Percentiles rank a stretch among this genome's conserved stretches.
These are phyloP conservation scores for Desmodus rotundus DNA, from an alignment of 2,113 vertebrate genomes.

Conservation along the genomic window DNA sequence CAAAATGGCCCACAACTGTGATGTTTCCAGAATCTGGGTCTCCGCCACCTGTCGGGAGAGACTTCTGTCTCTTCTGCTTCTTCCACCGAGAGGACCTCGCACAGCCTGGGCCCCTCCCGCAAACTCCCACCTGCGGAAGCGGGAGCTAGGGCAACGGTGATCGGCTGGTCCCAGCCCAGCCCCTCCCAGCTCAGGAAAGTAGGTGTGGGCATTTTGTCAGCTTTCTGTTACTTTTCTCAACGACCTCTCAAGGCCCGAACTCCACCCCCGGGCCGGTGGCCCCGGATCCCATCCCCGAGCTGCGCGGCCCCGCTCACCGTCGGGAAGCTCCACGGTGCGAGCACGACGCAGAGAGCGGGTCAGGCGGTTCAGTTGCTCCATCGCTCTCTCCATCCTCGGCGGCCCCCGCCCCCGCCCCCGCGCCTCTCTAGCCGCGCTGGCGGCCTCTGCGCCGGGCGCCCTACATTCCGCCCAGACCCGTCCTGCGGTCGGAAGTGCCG, in stretches of 20 bases:
- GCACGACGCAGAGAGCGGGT: constrained; percentile 96
- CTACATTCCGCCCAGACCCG: constrained; percentile 60
- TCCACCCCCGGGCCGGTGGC: constrained; percentile 5
- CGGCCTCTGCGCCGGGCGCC: not conserved
- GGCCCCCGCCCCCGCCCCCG: constrained; percentile 16
- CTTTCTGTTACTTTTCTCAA: not conserved
- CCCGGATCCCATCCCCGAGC: rapidly evolving
- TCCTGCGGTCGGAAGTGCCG: not conserved
- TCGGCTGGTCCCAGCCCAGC: not conserved
- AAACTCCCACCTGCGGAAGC: not conserved
- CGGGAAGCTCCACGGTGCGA: constrained; percentile 96
- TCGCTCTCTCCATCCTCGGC: constrained; percentile 97
- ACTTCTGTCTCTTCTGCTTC: not conserved
- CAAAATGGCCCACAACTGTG: not conserved
- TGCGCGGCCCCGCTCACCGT: constrained; percentile 77
- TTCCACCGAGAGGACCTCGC: not conserved
- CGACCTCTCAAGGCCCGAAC: not conserved
- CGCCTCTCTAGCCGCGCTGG: not conserved
- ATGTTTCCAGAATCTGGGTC: not conserved
- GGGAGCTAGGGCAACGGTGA: rapidly evolving
- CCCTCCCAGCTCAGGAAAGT: not conserved
- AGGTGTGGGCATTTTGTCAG: not conserved
- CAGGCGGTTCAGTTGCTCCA: constrained; percentile 96
- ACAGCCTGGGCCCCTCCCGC: not conserved
- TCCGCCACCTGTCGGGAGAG: not conserved